Conservation (phyloP, 2,888 invertebrate genomes). For the Choreutis nemorana region DNA sequence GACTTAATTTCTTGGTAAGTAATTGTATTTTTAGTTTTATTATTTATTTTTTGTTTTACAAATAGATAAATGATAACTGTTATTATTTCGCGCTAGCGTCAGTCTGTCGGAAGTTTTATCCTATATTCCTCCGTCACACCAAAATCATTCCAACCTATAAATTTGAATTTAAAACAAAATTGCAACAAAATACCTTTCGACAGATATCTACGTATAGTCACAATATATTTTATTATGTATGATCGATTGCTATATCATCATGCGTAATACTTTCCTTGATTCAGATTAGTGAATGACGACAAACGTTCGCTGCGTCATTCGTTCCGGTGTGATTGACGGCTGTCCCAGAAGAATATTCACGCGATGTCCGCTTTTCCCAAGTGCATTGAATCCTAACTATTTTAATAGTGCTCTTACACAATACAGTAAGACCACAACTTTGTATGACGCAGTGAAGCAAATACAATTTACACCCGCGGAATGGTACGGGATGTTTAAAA, state of each 20-base stretch:
- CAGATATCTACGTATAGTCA: too few species aligned
- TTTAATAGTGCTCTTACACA: constrained; percentile 17
- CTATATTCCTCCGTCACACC: constrained; percentile 5
- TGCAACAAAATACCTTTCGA: constrained; percentile 6
- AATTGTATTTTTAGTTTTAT: constrained; percentile 8
- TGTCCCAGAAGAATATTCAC: constrained; percentile 11
- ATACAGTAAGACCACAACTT: constrained; percentile 14
- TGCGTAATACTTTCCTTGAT: constrained; percentile 2
- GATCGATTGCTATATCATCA: too few species aligned
- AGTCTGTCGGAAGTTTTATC: constrained; percentile 8
- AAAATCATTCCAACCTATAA: constrained; percentile 9
- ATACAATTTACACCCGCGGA: constrained; percentile 13
- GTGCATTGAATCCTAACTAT: constrained; percentile 17
- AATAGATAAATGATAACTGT: constrained; percentile 13
- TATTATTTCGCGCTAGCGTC: constrained; percentile 11
- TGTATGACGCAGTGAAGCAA: constrained; percentile 12
- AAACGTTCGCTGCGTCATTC: too few species aligned
- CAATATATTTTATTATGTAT: too few species aligned
- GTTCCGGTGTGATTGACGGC: constrained; percentile 8
- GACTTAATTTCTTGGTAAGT: constrained; percentile 16
- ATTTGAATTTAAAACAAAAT: constrained; percentile 15
- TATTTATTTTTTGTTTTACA: constrained; percentile 3
- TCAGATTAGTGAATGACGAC: constrained; percentile 2
- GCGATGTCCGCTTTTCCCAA: constrained; percentile 18
- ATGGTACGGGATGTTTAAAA: constrained; percentile 11